Conservation (phyloP, 2,888 invertebrate genomes). For the Odontocerum albicorne region DNA sequence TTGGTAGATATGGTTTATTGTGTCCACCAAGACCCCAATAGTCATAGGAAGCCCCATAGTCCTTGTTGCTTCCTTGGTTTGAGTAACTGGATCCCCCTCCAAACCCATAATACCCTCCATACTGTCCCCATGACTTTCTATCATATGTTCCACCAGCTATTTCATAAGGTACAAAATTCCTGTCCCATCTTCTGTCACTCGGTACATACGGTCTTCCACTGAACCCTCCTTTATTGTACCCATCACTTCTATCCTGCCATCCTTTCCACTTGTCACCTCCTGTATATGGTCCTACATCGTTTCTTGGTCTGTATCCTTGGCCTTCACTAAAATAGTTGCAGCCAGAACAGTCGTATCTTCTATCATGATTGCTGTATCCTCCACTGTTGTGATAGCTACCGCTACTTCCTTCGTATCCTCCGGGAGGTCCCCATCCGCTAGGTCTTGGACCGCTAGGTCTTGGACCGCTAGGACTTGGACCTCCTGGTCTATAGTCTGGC, state of each 20-base stretch:
- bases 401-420: constrained; percentile 16
- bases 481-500: constrained; percentile 19
- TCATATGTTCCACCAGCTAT: constrained; percentile 50
- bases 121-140: constrained; percentile 59
- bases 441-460: constrained; percentile 12
- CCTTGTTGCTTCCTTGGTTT: constrained; percentile 48
- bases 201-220: constrained; percentile 16
- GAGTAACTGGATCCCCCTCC: constrained; percentile 46
- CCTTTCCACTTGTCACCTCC: constrained; percentile 40
- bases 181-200: constrained; percentile 43
- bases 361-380: constrained; percentile 26
- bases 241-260: constrained; percentile 39
- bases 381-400: constrained; percentile 26
- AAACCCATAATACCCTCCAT: constrained; percentile 62
- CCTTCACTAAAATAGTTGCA: constrained; percentile 32
- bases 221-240: constrained; percentile 30
- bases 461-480: neutral
- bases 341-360: constrained; percentile 26
- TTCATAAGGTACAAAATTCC: constrained; percentile 58
- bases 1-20: constrained; percentile 28
- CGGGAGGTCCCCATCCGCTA: constrained; percentile 17
- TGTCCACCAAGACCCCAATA: constrained; percentile 57
- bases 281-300: constrained; percentile 13
- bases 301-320: constrained; percentile 35
- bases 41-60: constrained; percentile 46